Conservation (phyloP, 2,113 vertebrate genomes). For the Sporophila hypoxantha region DNA sequence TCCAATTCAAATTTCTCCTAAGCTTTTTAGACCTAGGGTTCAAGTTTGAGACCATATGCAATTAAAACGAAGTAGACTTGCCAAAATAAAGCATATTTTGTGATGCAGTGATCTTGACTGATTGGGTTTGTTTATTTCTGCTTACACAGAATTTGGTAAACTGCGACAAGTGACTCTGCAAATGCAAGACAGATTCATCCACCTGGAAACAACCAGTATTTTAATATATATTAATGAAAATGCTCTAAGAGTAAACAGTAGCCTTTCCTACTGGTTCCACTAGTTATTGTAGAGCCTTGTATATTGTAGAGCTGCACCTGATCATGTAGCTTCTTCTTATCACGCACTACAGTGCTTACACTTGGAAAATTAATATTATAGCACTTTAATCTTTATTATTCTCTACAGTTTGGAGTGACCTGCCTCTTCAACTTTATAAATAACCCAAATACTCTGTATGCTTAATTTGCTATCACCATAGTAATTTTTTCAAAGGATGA, state of each 20-base stretch:
- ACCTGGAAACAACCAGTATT: background rate
- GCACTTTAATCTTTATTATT: background rate
- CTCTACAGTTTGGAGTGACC: background rate
- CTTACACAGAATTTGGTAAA: background rate
- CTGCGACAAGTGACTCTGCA: background rate
- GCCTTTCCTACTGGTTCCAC: background rate
- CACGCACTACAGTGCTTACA: background rate
- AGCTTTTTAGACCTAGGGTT: slow-evolving; percentile 1
- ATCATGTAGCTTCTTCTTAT: background rate
- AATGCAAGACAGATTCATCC: background rate
- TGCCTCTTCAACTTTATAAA: slow-evolving; percentile 15
- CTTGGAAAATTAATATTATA: background rate
- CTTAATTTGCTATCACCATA: slow-evolving; percentile 16
- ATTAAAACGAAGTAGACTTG: background rate
- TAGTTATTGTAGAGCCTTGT: background rate
- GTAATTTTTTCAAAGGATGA: slow-evolving; percentile 25
- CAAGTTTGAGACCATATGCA: background rate
- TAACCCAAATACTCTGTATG: background rate
- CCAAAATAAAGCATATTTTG: slow-evolving; percentile 8
- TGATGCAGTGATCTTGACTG: background rate
- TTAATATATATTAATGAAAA: background rate
- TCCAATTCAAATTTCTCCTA: background rate
- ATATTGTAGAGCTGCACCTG: background rate
- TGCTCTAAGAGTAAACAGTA: background rate
- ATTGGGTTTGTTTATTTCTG: background rate